Percentiles rank a stretch among this genome's conserved stretches.
Conservation (phyloP, 2,888 invertebrate species). For the Ptilodon capucinus region DNA sequence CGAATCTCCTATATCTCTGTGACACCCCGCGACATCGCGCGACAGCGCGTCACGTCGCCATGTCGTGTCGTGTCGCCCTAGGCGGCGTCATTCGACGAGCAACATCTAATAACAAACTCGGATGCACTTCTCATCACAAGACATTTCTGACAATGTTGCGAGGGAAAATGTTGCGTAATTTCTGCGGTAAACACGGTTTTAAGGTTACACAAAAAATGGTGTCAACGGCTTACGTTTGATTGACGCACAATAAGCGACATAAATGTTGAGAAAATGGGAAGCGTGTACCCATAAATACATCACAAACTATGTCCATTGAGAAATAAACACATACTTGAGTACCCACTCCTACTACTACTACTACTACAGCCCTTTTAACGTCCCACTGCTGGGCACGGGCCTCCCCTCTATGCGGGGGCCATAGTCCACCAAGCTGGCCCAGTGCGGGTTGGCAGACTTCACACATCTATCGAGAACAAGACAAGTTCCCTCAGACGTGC, state of each 20-base stretch:
- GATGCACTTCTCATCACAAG: slow-evolving; percentile 1
- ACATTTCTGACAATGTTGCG: not conserved
- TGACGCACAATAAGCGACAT: not conserved
- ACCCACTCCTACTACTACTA: no score
- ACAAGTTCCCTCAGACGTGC: no score
- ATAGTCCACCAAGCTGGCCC: no score
- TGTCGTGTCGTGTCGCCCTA: slow-evolving; percentile 24
- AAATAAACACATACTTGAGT: no score
- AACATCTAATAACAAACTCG: not conserved
- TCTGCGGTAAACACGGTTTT: not conserved
- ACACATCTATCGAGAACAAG: no score
- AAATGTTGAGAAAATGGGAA: not conserved
- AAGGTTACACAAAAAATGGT: not conserved
- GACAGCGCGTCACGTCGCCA: slow-evolving; percentile 19
- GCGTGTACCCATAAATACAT: not conserved
- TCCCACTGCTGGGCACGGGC: no score
- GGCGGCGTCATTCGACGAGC: not conserved
- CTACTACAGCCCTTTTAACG: no score
- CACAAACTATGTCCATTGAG: no score
- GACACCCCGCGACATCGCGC: slow-evolving; percentile 1
- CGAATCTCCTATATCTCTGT: not conserved
- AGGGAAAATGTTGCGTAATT: not conserved
- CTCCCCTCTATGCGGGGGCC: no score
- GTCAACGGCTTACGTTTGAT: not conserved
- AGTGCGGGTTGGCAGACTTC: no score